Base-by-base conservation (phyloP, 1,140 invertebrate genomes). In the Drosophila yakuba region DNA sequence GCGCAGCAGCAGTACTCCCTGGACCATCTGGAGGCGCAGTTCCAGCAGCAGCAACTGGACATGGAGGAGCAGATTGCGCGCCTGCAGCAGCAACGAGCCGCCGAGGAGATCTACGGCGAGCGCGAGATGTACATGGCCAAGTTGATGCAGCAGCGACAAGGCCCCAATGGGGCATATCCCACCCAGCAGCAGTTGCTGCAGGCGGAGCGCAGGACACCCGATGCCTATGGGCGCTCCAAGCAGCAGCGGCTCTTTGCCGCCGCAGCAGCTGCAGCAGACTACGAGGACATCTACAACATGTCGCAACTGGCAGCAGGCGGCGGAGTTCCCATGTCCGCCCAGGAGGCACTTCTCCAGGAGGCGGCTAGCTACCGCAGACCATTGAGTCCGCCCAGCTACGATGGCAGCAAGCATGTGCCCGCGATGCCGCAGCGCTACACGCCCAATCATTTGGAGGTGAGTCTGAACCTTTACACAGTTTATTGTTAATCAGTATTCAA, bases 261-360 rank as follows among this genome's bases (percentile, higher is more conserved):
- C 3, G 82, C 82, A 7, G 83, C 83, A 0, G 82, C 79, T 6
- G 79, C 82, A 7, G 94, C 94, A 0, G 96, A 97, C 80, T 97
- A 97, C 88, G 96, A 97, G 93, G 96, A 97, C 81, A 94, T 97
- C 35, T 97, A 97, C 73, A 93, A 93, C 28, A 83, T 92, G 69
- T 83, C 85, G 2, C 89, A 90, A 52, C 62, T 85, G 74, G 80
- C 64, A 0, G 74, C 50, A 4, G 64, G 14, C 1, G 56, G 52
- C 14, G 78, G 61, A 0, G 72, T 15, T 3, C 8, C 59, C 14
- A 64, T 76, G 56, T 66, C 64, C 1, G 91, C 90, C 3, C 90
- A 91, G 25, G 90, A 90, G 58, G 90, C 90, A 0, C 52, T 91
- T 45, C 66, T 91, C 7, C 90, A 91, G 55, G 90, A 91, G 56